Percentiles rank a stretch among this genome's conserved stretches.
Conservation (phyloP, 2,888 invertebrate species). For the Tetranychus piercei region DNA sequence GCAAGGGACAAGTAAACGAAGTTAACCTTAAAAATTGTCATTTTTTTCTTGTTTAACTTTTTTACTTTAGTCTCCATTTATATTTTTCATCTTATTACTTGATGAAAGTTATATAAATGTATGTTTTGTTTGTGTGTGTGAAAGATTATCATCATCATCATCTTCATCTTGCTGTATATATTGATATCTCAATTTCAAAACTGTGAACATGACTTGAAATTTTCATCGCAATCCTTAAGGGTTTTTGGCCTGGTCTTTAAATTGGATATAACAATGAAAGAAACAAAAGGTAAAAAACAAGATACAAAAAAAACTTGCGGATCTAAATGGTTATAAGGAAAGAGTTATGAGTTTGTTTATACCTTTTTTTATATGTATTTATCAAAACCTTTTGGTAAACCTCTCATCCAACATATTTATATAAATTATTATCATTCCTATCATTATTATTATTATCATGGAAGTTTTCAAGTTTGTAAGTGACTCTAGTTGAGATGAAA, state of each 20-base stretch:
- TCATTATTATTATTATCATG: too few relatives aligned
- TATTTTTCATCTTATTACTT: too few relatives aligned
- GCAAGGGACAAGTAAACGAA: too few relatives aligned
- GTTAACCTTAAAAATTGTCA: too few relatives aligned
- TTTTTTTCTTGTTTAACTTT: too few relatives aligned
- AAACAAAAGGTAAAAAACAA: neutral
- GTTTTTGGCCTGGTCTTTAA: neutral
- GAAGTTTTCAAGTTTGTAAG: too few relatives aligned
- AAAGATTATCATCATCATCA: neutral
- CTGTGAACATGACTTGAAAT: neutral
- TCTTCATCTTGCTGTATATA: neutral
- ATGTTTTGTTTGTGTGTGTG: too few relatives aligned
- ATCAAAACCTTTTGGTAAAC: neutral
- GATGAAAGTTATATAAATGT: too few relatives aligned
- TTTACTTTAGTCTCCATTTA: too few relatives aligned
- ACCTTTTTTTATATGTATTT: neutral
- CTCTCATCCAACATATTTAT: neutral
- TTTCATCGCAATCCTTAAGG: neutral
- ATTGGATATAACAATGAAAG: neutral
- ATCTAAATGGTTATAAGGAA: neutral
- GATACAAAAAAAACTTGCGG: neutral
- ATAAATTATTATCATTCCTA: neutral
- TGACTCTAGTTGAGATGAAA: too few relatives aligned
- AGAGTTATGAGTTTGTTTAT: neutral
- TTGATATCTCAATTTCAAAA: neutral